Conservation (phyloP, 2,888 invertebrate species). For the Xanthorhoe designata region DNA sequence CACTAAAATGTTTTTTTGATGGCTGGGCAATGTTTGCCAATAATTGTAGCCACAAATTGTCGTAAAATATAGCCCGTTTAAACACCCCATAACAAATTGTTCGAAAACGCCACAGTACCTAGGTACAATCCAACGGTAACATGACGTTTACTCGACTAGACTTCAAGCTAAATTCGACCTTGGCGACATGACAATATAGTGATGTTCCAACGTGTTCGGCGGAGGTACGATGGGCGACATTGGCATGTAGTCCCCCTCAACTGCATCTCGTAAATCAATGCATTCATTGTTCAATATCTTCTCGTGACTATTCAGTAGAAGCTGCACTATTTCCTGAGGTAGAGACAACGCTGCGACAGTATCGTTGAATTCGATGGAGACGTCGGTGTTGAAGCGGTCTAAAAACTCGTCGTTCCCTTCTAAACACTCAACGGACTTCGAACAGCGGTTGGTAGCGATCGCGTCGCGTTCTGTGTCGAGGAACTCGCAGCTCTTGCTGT, state of each 20-base stretch:
- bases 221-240: slow-evolving; percentile 74
- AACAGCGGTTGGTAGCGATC: slow-evolving; percentile 65
- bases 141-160: slow-evolving; percentile 6
- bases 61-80: too few species aligned
- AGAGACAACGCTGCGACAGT: slow-evolving; percentile 63
- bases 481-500: slow-evolving; percentile 80
- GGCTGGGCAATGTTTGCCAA: too few species aligned
- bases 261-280: slow-evolving; percentile 56
- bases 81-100: background rate
- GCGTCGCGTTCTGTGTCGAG: slow-evolving; percentile 70
- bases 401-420: slow-evolving; percentile 58
- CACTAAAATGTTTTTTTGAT: too few species aligned
- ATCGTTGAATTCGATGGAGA: slow-evolving; percentile 68
- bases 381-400: slow-evolving; percentile 61
- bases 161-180: slow-evolving; percentile 68
- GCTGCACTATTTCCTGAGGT: slow-evolving; percentile 74
- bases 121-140: slow-evolving; percentile 4
- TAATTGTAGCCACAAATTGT: too few species aligned
- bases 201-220: slow-evolving; percentile 62
- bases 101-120: background rate
- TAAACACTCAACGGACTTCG: slow-evolving; percentile 76
- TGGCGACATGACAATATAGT: slow-evolving; percentile 79
- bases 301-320: slow-evolving; percentile 64
- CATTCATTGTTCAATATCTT: slow-evolving; percentile 58
- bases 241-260: slow-evolving; percentile 73